These are phyloP conservation scores for Muraenolepis orangiensis DNA, from an alignment of 2,797 vertebrate genomes.

Conservation along the genomic window DNA sequence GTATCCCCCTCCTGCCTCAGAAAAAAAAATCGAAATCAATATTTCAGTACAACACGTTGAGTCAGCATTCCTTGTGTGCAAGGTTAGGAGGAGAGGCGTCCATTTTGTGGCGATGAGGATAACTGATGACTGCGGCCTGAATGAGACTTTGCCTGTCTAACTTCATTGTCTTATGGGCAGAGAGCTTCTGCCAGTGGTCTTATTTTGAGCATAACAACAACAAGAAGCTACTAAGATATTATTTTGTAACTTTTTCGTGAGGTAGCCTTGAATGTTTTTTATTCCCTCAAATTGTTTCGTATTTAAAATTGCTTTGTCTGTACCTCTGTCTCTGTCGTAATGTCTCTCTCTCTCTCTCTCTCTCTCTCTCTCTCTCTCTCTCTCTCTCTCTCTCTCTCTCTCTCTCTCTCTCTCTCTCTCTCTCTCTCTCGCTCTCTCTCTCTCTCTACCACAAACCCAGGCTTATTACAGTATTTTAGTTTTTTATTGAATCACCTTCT, in stretches of 20 bases:
- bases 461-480: not conserved
- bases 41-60: too few species aligned
- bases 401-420: not conserved
- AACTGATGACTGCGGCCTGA: not conserved
- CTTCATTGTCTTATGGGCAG: not conserved
- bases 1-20: too few species aligned
- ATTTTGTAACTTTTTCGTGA: not conserved
- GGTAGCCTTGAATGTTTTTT: not conserved
- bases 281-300: not conserved
- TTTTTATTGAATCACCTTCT: constrained; percentile 1
- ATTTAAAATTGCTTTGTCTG: not conserved
- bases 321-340: too few species aligned
- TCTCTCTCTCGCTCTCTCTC: not conserved
- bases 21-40: too few species aligned
- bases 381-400: not conserved
- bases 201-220: not conserved
- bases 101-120: too few species aligned
- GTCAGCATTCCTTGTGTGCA: too few species aligned
- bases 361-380: not conserved
- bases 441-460: not conserved
- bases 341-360: not conserved
- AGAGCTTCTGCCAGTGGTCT: not conserved
- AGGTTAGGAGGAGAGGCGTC: too few species aligned
- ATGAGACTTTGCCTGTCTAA: not conserved
- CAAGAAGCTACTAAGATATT: not conserved